Evolutionary conservation across 1,140 invertebrate species (phyloP), one percentile per base, ranked within the genome.

Genomic region (Drosophila varians): DNA sequence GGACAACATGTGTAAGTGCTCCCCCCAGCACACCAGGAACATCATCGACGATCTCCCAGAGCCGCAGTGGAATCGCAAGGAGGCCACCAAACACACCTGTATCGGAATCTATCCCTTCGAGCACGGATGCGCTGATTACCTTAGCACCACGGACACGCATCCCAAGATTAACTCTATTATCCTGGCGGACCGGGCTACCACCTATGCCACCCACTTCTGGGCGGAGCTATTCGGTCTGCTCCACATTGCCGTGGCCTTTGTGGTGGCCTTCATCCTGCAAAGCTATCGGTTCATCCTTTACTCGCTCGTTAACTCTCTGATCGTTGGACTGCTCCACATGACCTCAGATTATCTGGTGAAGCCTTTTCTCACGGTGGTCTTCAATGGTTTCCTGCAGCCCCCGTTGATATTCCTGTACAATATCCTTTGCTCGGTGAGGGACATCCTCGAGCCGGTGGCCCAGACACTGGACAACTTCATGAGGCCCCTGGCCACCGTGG

Each of bases 91-190:
- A 3, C 77, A 90, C 45, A 84, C 82, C 4, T 77, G 83, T 55
- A 87, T 87, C 5, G 94, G 94, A 57, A 92, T 94, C 36, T 95
- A 95, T 87, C 94, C 94, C 42, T 95, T 95, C 66, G 94, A 95
- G 79, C 94, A 94, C 71, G 94, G 94, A 36, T 93, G 93, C 71
- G 92, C 93, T 3, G 93, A 93, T 90, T 94, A 94, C 71, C 93
- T 93, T 68, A 90, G 91, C 70, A 94, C 94, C 7, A 94, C 94
- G 1, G 94, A 95, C 71, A 91, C 91, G 1, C 92, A 93, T 38
- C 94, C 94, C 3, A 76, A 93, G 36, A 84, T 94, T 12, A 74
- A 90, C 4, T 92, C 93, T 0, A 93, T 94, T 48, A 90, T 92
- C 26, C 78, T 93, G 26, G 93, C 93, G 0, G 92, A 94, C 58